Base-by-base conservation (phyloP, 2,888 invertebrate genomes). In the Brachyopa scutellaris region DNA sequence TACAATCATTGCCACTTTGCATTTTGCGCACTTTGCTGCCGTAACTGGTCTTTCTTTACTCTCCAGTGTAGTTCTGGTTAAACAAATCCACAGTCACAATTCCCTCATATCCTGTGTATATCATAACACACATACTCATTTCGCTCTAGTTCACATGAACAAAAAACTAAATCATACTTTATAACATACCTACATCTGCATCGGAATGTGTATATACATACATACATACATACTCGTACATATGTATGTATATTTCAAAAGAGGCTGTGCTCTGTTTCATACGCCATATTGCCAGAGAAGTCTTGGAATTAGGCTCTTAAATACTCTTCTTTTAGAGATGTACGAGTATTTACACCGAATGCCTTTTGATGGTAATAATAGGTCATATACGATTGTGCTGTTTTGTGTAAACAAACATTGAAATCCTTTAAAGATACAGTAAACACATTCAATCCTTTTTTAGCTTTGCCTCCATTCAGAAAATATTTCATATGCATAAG, bases 1-100 rank as follows among this genome's bases (percentile, higher is more conserved):
- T 70, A 29, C 70, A 70, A 51, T 69, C 69, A 69, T 51, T 42
- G 42, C 11, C 40, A 70, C 51, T 70, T 51, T 51, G 70, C 13
- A 42, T 51, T 70, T 61, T 51, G 23, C 2, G 31, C 51, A 61
- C 70, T 42, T n/a, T 61, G 26, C 69, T 29, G 57, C 38, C 47
- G 51, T 64, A 64, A 51, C 49, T 36, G 47, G 21, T 23, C n/a
- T n/a, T 31, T 17, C 31, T 11, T 47, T 11, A 8, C 3, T 33
- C 2, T 11, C 42, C 11, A 38, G n/a, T 38, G 23, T 40, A 42
- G 38, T 42, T 26, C 15, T 40, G 13, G 23, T 26, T 40, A 57
- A 40, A 40, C 13, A 55, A 55, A 55, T 36, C n/a, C 55, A 21
- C 55, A 51, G 26, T 40, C 38, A 64, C 49, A 26, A 40, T 51